These are phyloP conservation scores for Muscicapa striata DNA, from an alignment of 2,797 vertebrate species.

Conservation along the genomic window DNA sequence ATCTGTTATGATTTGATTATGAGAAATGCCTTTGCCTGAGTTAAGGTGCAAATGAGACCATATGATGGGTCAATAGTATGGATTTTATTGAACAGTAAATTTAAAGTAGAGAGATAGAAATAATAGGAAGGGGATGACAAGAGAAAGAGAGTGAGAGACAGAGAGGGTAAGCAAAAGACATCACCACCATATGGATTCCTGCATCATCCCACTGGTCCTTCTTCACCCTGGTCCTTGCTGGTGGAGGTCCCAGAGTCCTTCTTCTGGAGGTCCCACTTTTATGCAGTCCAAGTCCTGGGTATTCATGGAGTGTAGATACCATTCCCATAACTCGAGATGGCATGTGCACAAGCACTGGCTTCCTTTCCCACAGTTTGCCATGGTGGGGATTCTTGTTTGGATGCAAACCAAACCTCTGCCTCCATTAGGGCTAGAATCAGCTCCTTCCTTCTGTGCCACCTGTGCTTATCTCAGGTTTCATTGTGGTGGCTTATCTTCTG, in stretches of 20 bases:
- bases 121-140: neutral
- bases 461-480: neutral
- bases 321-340: neutral
- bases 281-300: neutral
- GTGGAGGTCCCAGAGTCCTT: neutral
- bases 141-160: neutral
- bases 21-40: neutral
- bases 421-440: neutral
- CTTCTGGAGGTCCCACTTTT: neutral
- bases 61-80: rapidly evolving
- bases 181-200: neutral
- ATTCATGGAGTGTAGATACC: neutral
- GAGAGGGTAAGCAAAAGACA: neutral
- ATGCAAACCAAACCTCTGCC: neutral
- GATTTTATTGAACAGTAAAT: neutral
- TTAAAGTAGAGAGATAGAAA: neutral
- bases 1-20: neutral
- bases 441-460: neutral
- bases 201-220: rapidly evolving
- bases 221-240: neutral
- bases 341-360: neutral
- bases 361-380: neutral
- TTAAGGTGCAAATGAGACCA: neutral
- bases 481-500: neutral
- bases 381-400: neutral